Base-by-base conservation (phyloP, 2,888 invertebrate genomes). In the Drosophila kambysellisi region DNA sequence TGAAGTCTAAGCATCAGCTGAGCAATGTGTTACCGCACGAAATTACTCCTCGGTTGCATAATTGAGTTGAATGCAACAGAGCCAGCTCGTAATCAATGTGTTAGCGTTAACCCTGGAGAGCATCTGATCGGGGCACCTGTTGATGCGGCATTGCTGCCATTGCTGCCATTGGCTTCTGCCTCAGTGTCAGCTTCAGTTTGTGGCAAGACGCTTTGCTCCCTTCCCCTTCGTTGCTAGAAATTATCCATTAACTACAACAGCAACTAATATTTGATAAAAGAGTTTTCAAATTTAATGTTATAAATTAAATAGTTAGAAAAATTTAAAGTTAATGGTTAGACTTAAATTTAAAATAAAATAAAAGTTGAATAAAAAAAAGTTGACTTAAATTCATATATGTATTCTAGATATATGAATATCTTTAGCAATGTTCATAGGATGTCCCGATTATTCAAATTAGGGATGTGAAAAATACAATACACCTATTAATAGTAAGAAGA, bases 71-170 rank as follows among this genome's bases (percentile, higher is more conserved):
- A 51, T 17, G 33, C 46, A 60, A 41, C 43, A 41, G n/a, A 37
- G 29, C 29, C 52, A 58, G 32, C 17, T 20, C 32, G 35, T 35
- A 35, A 59, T 70, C 39, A 60, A 72, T 72, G 72, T 37, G 52
- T 29, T 76, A 67, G 68, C 72, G 52, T 33, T 76, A 67, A 77
- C 67, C 78, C 76, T 67, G 56, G n/a, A 35, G 35, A 52, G 37
- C 54, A 60, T 72, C 41, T 53, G 60, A 79, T 74, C 57, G 62
- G 30, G 35, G 51, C 59, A 70, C 56, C 70, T 61, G 70, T 41
- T 48, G 25, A 20, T 39, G 67, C 11, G 20, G 48, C 15, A 73
- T 58, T 68, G 20, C 9, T 41, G 41, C 41, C n/a, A 11, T 5
- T 43, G 43, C 12, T 12, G 12, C 4, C 15, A 37, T 35, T 35